A percentile compares a stretch with the other conserved stretches of the same genome.
phyloP scores from a whole-genome alignment of 2,797 vertebrate genomes.

The Sebastes melanostomus region DNA sequence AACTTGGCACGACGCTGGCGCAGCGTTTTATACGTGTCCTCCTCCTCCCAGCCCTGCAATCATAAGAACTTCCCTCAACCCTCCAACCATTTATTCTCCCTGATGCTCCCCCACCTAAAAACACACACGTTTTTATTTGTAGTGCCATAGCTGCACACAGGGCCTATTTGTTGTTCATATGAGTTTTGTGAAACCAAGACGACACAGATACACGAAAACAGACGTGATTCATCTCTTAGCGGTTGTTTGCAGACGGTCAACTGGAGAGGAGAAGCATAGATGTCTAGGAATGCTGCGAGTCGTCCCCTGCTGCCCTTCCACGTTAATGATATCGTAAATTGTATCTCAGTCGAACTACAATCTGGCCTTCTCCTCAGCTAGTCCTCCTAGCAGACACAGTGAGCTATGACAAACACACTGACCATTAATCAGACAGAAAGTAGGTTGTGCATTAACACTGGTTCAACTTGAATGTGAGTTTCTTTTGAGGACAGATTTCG shows the following conservation, averaged over 20 bases:
- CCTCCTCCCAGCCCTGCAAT: slow-evolving; percentile 17
- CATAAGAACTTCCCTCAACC: slow-evolving; percentile 15
- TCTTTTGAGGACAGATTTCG: slow-evolving; percentile 29
- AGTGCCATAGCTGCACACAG: not conserved
- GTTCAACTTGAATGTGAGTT: not conserved
- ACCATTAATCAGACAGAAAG: slow-evolving; percentile 37
- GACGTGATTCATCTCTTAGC: slow-evolving; percentile 34
- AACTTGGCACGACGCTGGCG: slow-evolving; percentile 45
- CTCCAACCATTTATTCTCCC: not conserved
- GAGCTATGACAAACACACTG: not conserved
- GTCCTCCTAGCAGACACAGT: not conserved
- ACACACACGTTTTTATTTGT: slow-evolving; percentile 10
- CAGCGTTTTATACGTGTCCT: slow-evolving; percentile 4
- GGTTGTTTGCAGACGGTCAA: slow-evolving; percentile 30
- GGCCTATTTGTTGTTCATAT: not conserved
- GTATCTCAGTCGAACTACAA: slow-evolving; percentile 14
- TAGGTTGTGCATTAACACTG: not conserved
- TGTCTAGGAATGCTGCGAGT: slow-evolving; percentile 53
- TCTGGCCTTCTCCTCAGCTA: slow-evolving; percentile 24
- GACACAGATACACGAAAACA: slow-evolving; percentile 1
- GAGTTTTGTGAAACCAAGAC: not conserved
- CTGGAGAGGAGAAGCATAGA: slow-evolving; percentile 44
- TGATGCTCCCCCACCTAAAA: not conserved
- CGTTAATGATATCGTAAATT: slow-evolving; percentile 62
- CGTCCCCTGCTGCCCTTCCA: slow-evolving; percentile 36